A percentile compares a stretch with the other conserved stretches of the same genome.
phyloP scores from a whole-genome alignment of 2,797 vertebrate genomes.

The Leptoclinus maculatus region DNA sequence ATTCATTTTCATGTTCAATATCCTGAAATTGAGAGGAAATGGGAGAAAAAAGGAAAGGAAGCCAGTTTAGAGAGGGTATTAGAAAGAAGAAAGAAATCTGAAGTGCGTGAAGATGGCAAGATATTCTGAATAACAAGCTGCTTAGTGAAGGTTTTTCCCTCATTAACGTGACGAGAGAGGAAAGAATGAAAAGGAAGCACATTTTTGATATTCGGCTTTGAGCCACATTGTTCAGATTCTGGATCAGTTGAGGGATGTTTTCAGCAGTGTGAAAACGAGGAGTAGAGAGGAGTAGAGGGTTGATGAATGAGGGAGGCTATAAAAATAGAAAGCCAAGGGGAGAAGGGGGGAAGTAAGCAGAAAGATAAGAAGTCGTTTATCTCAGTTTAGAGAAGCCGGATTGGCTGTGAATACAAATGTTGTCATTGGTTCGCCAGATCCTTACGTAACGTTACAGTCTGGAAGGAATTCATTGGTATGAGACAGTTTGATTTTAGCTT shows the following conservation, averaged over 20 bases:
- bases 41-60: conserved; percentile 32
- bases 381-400: conserved; percentile 49
- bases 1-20: conserved; percentile 45
- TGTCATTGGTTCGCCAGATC: conserved; percentile 42
- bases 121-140: conserved; percentile 47
- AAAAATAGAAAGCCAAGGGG: conserved; percentile 66
- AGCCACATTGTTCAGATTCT: conserved; percentile 58
- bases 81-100: conserved; percentile 30
- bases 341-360: conserved; percentile 44
- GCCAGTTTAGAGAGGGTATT: conserved; percentile 23
- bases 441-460: conserved; percentile 24
- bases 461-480: conserved; percentile 30
- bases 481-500: conserved; percentile 16
- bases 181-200: conserved; percentile 60
- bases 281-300: conserved; percentile 41
- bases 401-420: conserved; percentile 57
- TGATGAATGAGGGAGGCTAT: conserved; percentile 66
- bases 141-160: conserved; percentile 47
- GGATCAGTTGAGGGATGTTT: conserved; percentile 54
- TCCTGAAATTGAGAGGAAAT: conserved; percentile 45
- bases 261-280: conserved; percentile 17
- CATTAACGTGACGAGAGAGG: conserved; percentile 59
- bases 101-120: conserved; percentile 39
- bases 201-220: conserved; percentile 57
- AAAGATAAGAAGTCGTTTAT: conserved; percentile 64